These are phyloP conservation scores for Tuberolachnus salignus DNA, from an alignment of 2,888 invertebrate species.

Conservation along the genomic window DNA sequence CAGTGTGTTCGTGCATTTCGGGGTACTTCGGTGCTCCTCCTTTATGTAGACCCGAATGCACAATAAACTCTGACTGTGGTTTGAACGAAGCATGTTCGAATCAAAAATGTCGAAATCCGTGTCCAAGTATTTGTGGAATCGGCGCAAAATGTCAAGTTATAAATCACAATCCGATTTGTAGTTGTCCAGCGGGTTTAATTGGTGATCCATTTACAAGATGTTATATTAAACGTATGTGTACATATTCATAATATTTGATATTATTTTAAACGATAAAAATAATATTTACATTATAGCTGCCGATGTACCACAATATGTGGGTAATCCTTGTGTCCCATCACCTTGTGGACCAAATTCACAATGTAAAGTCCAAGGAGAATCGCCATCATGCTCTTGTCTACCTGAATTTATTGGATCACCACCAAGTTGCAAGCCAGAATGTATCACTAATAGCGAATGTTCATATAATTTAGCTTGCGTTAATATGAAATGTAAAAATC, in stretches of 20 bases:
- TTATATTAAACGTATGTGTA: constrained; percentile 69
- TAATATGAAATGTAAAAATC: constrained; percentile 76
- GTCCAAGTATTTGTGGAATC: constrained; percentile 64
- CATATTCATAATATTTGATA: neutral
- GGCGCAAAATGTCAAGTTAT: constrained; percentile 68
- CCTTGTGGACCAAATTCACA: constrained; percentile 72
- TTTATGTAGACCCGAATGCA: constrained; percentile 76
- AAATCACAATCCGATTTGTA: constrained; percentile 84
- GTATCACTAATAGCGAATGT: constrained; percentile 78
- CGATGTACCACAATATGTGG: constrained; percentile 56
- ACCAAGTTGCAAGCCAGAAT: constrained; percentile 78
- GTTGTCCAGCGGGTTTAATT: constrained; percentile 65
- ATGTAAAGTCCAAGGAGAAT: constrained; percentile 65
- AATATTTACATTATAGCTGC: constrained; percentile 36
- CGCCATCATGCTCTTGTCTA: constrained; percentile 62
- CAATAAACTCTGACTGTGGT: constrained; percentile 69
- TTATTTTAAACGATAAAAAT: neutral
- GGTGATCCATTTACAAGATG: constrained; percentile 64
- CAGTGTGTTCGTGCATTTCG: constrained; percentile 81
- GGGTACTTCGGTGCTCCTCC: constrained; percentile 74
- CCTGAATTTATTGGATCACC: constrained; percentile 72
- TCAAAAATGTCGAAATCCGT: constrained; percentile 65
- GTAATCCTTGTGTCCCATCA: constrained; percentile 71
- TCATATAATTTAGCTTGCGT: constrained; percentile 73
- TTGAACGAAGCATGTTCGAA: constrained; percentile 64